Conservation (phyloP, 2,113 vertebrate genomes). For the Crocuta crocuta region DNA sequence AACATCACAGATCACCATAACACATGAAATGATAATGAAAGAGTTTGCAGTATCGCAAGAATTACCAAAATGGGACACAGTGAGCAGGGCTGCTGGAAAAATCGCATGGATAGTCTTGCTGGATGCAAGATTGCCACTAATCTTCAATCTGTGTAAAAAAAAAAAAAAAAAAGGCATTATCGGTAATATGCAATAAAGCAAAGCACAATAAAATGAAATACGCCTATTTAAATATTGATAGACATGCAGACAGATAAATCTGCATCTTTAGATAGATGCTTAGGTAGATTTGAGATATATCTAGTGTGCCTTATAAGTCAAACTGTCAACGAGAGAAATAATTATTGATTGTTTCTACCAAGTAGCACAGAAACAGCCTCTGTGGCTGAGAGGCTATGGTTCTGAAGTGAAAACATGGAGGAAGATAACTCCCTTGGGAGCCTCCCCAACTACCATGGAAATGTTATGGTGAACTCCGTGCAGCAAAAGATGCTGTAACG, state of each 20-base stretch:
- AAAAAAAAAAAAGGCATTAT: neutral
- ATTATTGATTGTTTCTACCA: neutral
- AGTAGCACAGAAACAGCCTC: neutral
- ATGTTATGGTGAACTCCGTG: too few species aligned
- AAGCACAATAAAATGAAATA: neutral
- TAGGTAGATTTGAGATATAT: neutral
- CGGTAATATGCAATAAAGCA: neutral
- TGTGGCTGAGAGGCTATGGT: neutral
- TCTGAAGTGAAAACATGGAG: neutral
- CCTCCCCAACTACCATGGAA: neutral
- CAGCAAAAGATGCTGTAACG: neutral
- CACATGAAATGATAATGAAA: neutral
- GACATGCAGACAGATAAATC: neutral
- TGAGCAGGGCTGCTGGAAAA: neutral
- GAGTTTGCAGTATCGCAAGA: neutral
- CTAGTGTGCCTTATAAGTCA: neutral
- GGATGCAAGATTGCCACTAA: neutral
- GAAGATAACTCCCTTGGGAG: neutral
- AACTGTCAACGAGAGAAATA: neutral
- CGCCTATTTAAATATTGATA: neutral
- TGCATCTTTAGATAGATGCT: neutral
- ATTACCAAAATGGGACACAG: neutral
- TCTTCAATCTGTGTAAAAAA: neutral
- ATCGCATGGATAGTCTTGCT: neutral
- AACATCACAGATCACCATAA: neutral